Evolutionary conservation across 2,888 invertebrate genomes (phyloP).

Genomic region (Sesia apiformis): DNA sequence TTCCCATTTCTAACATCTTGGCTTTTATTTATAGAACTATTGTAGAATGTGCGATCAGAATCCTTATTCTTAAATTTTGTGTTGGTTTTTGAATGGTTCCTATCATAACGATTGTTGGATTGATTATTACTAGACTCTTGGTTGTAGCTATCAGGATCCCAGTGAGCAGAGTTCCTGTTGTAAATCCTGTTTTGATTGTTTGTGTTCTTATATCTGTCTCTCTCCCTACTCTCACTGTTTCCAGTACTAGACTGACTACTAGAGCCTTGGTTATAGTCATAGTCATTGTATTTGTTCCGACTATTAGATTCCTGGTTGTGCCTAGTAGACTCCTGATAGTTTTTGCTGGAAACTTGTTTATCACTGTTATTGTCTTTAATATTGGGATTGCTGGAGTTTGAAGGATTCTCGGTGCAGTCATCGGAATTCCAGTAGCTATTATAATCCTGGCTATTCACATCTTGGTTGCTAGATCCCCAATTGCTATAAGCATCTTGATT

Average conservation of each 20-base stretch:
- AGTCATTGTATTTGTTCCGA: conserved; percentile 15
- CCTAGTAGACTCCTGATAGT: conserved; percentile 1
- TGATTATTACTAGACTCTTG: not conserved
- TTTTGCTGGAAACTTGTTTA: too few relatives aligned
- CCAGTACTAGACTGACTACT: not conserved
- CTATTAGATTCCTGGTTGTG: conserved; percentile 16
- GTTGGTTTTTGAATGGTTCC: conserved; percentile 39
- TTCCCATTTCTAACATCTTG: conserved; percentile 44
- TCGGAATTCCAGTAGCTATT: conserved; percentile 1
- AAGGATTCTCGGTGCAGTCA: not conserved
- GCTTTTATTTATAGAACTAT: conserved; percentile 48
- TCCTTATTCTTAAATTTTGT: conserved; percentile 49
- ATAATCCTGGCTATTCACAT: conserved; percentile 2
- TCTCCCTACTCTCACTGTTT: not conserved
- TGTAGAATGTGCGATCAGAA: conserved; percentile 50
- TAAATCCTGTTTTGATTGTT: conserved; percentile 9
- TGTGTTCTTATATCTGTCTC: not conserved
- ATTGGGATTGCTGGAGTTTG: not conserved
- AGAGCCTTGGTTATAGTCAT: conserved; percentile 12
- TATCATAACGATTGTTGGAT: conserved; percentile 20
- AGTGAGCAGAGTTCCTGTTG: conserved; percentile 1
- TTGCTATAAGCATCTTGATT: conserved; percentile 1
- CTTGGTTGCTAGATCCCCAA: conserved; percentile 17
- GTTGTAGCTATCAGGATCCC: not conserved
- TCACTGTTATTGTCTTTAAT: too few relatives aligned